These are phyloP conservation scores for Tinamus guttatus DNA, from an alignment of 2,113 vertebrate species.

Conservation along the genomic window DNA sequence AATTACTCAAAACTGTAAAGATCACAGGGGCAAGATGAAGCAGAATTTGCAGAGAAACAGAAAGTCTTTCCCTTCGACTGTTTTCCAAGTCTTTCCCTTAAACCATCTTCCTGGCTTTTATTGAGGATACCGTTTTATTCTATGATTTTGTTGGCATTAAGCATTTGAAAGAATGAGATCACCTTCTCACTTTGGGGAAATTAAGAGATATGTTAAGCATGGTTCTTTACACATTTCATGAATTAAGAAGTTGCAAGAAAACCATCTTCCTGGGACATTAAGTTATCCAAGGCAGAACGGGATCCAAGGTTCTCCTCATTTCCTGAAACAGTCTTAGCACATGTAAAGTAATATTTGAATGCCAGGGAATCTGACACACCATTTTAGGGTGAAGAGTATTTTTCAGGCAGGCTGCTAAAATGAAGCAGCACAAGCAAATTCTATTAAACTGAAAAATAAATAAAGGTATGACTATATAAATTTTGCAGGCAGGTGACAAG, in stretches of 20 bases:
- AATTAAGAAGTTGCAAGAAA: slow-evolving; percentile 15
- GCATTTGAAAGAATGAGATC: neutral
- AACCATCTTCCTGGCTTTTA: neutral
- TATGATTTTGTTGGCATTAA: slow-evolving; percentile 17
- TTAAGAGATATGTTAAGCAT: neutral
- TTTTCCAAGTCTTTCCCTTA: neutral
- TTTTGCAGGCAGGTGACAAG: neutral
- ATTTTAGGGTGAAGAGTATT: neutral
- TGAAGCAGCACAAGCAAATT: neutral
- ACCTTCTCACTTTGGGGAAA: neutral
- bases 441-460: neutral
- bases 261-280: neutral
- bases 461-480: neutral
- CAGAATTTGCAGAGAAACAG: neutral
- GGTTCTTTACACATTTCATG: neutral
- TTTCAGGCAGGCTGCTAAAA: slow-evolving; percentile 6
- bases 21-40: neutral
- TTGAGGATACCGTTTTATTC: slow-evolving; percentile 7
- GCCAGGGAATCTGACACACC: neutral
- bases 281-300: neutral
- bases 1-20: neutral
- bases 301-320: slow-evolving; percentile 35
- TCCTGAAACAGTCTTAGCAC: slow-evolving; percentile 24
- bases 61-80: neutral
- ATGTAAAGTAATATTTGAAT: slow-evolving; percentile 42